Conservation (phyloP, 2,113 vertebrate genomes). For the Lepidothrix coronata region DNA sequence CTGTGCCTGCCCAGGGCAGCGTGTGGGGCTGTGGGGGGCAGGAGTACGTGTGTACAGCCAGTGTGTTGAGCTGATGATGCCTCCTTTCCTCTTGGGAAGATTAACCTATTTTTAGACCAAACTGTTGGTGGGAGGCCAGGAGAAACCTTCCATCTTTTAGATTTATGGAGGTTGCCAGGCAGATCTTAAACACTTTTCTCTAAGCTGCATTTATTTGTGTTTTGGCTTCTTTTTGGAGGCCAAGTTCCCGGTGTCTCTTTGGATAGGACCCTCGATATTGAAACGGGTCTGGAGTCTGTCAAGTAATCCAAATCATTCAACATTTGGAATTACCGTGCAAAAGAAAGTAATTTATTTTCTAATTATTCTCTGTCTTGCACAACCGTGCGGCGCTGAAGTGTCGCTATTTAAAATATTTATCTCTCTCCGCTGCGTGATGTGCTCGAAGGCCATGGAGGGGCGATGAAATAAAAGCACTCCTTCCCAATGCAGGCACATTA, state of each 20-base stretch:
- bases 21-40: background rate
- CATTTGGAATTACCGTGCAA: conserved; percentile 60
- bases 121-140: conserved; percentile 69
- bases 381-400: conserved; percentile 71
- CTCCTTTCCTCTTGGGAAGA: conserved; percentile 74
- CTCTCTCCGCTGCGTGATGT: conserved; percentile 69
- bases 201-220: conserved; percentile 49
- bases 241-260: background rate
- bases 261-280: background rate
- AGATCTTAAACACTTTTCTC: conserved; percentile 68
- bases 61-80: conserved; percentile 46
- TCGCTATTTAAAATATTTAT: conserved; percentile 82
- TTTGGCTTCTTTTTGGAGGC: background rate
- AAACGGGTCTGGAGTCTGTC: conserved; percentile 33
- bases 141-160: conserved; percentile 70
- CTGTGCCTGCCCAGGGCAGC: background rate
- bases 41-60: background rate
- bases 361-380: conserved; percentile 84
- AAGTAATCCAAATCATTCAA: conserved; percentile 65
- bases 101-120: conserved; percentile 76
- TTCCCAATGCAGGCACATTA: conserved; percentile 59
- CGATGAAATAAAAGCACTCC: conserved; percentile 66
- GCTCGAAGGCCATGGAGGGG: conserved; percentile 72
- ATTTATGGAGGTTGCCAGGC: conserved; percentile 75
- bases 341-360: conserved; percentile 84